phyloP scores from a whole-genome alignment of 2,797 vertebrate genomes.

The Pangasius mekongensis region DNA sequence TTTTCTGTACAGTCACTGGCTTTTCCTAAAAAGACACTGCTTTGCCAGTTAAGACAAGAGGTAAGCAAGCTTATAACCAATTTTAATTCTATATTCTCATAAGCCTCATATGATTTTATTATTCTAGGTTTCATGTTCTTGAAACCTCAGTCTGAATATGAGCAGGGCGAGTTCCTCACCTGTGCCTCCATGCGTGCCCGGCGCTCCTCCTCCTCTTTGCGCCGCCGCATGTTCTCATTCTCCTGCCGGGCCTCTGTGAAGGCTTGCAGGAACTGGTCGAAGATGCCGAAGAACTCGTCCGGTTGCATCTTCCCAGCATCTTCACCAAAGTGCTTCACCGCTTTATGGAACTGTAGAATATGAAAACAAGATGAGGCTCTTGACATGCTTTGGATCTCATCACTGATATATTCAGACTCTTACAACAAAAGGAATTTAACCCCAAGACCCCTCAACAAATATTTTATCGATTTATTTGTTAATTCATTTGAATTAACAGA shows the following conservation, averaged over 20 bases:
- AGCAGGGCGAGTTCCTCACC: conserved; percentile 69
- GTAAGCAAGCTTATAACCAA: neutral
- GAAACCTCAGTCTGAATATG: neutral
- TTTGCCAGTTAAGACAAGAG: conserved; percentile 6
- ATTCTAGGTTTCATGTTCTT: neutral
- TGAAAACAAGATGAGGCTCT: neutral
- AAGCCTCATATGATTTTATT: neutral
- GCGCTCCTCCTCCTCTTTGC: conserved; percentile 95
- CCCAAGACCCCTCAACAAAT: neutral
- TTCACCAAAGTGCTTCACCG: conserved; percentile 94
- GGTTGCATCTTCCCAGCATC: conserved; percentile 92
- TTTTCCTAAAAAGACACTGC: neutral
- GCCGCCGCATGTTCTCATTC: conserved; percentile 93
- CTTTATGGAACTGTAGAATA: conserved; percentile 83
- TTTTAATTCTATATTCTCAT: neutral
- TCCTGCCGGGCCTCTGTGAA: conserved; percentile 94
- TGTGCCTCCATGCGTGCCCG: conserved; percentile 94
- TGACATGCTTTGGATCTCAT: neutral
- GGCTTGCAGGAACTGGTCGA: conserved; percentile 96
- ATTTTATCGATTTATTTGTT: neutral
- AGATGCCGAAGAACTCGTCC: conserved; percentile 98
- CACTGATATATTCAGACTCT: neutral
- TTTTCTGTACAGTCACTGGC: neutral
- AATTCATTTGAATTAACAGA: neutral
- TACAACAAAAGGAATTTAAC: neutral